Conservation (phyloP, 2,113 vertebrate species). For the Thunnus thynnus region DNA sequence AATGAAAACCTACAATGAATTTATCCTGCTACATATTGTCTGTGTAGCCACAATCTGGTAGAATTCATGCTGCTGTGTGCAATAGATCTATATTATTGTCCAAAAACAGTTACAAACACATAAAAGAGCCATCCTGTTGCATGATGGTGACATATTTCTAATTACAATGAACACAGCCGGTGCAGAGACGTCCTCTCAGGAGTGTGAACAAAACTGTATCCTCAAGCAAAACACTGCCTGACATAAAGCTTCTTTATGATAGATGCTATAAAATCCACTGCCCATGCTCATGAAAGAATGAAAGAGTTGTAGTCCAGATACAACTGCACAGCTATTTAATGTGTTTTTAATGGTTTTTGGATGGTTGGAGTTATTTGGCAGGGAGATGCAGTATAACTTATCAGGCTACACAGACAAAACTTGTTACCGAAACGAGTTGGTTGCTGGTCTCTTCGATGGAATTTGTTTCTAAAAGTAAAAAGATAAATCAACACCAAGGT, state of each 20-base stretch:
- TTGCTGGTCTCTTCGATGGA: not conserved
- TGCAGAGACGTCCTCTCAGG: too few species aligned
- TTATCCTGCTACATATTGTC: not conserved
- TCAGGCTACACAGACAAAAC: not conserved
- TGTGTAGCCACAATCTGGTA: not conserved
- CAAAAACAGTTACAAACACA: not conserved
- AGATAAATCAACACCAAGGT: not conserved
- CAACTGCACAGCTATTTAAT: not conserved
- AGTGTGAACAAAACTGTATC: too few species aligned
- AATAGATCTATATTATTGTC: not conserved
- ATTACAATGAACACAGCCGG: not conserved
- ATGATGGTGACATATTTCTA: not conserved
- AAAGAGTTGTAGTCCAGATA: not conserved
- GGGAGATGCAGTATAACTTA: not conserved
- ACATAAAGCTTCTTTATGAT: too few species aligned
- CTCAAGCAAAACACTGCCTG: too few species aligned
- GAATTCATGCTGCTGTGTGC: not conserved
- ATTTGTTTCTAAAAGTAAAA: not conserved
- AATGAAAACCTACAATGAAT: not conserved
- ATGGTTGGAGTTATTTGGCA: not conserved
- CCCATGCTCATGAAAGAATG: not conserved
- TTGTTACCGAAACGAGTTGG: not conserved
- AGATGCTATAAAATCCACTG: too few species aligned
- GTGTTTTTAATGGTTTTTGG: constrained; percentile 10
- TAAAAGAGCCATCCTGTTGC: not conserved